Percentiles rank a stretch among this genome's conserved stretches.
These are phyloP conservation scores for Proterorhinus semilunaris DNA, from an alignment of 2,113 vertebrate genomes.

Conservation along the genomic window DNA sequence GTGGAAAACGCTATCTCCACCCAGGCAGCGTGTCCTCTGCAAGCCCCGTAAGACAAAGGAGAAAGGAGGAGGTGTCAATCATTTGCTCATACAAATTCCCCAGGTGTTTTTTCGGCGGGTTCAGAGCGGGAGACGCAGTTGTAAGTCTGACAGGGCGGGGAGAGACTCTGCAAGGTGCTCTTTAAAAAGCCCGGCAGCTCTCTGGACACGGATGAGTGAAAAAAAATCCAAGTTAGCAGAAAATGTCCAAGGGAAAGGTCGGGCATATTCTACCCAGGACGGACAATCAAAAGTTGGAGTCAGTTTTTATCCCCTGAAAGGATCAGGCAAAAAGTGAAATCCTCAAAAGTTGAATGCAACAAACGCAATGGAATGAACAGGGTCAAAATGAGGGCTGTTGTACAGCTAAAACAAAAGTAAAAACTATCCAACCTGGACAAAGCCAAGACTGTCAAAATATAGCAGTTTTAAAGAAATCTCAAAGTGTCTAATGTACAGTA, in stretches of 20 bases:
- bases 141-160: constrained; percentile 6
- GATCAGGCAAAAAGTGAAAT: constrained; percentile 32
- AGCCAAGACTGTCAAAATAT: no score
- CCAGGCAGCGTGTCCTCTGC: not conserved
- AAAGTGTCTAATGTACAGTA: no score
- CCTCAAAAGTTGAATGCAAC: constrained; percentile 7
- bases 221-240: constrained; percentile 22
- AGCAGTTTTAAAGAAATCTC: no score
- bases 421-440: no score
- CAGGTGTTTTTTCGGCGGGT: constrained; percentile 1
- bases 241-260: constrained; percentile 26
- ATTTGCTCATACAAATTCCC: constrained; percentile 1
- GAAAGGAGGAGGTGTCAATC: constrained; percentile 8
- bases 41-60: constrained; percentile 7
- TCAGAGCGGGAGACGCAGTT: not conserved
- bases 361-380: not conserved
- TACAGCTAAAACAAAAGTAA: no score
- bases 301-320: constrained; percentile 10
- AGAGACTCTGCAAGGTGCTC: constrained; percentile 11
- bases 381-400: no score
- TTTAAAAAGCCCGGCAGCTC: constrained; percentile 20
- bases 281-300: constrained; percentile 19
- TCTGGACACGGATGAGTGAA: constrained; percentile 13
- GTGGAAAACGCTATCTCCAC: not conserved
- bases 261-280: constrained; percentile 13